Conservation (phyloP, 2,888 invertebrate genomes). For the Clusia tigrina region DNA sequence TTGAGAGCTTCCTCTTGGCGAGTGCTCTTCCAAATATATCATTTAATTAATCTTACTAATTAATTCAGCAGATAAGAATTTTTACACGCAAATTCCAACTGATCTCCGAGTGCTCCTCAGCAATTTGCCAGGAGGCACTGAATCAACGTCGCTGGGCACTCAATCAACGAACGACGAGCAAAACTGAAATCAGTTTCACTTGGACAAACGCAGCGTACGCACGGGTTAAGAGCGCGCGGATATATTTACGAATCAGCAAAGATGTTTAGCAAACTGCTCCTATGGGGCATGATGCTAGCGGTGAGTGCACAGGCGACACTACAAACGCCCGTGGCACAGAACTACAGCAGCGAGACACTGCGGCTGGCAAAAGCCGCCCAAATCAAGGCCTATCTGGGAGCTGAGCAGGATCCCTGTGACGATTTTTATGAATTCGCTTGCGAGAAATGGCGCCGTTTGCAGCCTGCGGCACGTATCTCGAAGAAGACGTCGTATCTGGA, state of each 20-base stretch:
- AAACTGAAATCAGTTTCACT: neutral
- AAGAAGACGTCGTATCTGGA: conserved; percentile 50
- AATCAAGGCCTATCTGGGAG: conserved; percentile 52
- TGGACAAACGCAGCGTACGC: conserved; percentile 1
- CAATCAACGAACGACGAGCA: neutral
- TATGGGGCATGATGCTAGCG: conserved; percentile 22
- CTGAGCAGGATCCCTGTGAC: conserved; percentile 45
- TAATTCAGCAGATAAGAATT: neutral
- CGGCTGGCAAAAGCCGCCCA: conserved; percentile 56
- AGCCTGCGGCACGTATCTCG: conserved; percentile 43
- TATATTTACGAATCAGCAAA: neutral
- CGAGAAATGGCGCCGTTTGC: conserved; percentile 54
- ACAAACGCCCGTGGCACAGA: conserved; percentile 40
- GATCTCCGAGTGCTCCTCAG: too few species aligned
- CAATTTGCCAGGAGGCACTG: too few species aligned
- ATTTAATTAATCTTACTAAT: conserved; percentile 1
- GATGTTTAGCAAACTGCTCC: too few species aligned
- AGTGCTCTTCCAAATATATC: neutral
- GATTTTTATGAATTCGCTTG: conserved; percentile 60
- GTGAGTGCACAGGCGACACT: conserved; percentile 17
- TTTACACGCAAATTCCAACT: neutral
- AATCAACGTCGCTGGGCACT: neutral
- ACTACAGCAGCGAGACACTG: conserved; percentile 50
- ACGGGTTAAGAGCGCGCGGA: neutral
- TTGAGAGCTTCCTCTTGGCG: neutral